Base-by-base conservation (phyloP, 2,113 vertebrate genomes). In the Grus americana region DNA sequence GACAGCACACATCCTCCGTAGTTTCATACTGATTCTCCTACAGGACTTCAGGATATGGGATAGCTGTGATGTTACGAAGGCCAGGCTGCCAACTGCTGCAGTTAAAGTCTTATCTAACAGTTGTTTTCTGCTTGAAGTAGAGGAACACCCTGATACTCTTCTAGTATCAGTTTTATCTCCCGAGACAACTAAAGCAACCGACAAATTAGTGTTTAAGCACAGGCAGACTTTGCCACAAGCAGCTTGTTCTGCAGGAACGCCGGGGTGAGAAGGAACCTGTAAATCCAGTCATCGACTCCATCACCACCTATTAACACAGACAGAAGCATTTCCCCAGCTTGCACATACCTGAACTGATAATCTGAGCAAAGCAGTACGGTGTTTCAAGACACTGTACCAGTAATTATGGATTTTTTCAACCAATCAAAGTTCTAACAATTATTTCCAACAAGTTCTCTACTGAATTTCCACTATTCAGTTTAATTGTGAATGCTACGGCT, bases 381-480 rank as follows among this genome's bases (percentile, higher is more conserved):
- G 20, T 65, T 67, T 36, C 14, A 23, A 79, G 27, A 57, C 29
- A 49, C 44, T 3, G 0, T 5, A 16, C 9, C 18, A 54, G 8
- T 2, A 36, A 27, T 4, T 0, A 19, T 0, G 6, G 42, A 27
- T 12, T 40, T 23, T 21, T 34, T 6, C 57, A 68, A 5, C 10
- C 17, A 68, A 5, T 9, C 17, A 63, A 66, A 86, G 58, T 8
- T 42, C 36, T 55, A 15, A 30, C 52, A 16, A 1, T 21, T 11
- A 1, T 79, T 86, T 68, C 24, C 55, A 71, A 36, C 20, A 26
- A 14, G 23, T 24, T 75, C 40, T 40, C 23, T 21, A 52, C 40
- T 22, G 57, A 29, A 46, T 68, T 74, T 19, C 66, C 63, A 34
- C 38, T 12, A 10, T 9, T 13, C 44, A 13, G 0, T 30, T 9